phyloP scores from a whole-genome alignment of 2,113 vertebrate species.

The Solea senegalensis region DNA sequence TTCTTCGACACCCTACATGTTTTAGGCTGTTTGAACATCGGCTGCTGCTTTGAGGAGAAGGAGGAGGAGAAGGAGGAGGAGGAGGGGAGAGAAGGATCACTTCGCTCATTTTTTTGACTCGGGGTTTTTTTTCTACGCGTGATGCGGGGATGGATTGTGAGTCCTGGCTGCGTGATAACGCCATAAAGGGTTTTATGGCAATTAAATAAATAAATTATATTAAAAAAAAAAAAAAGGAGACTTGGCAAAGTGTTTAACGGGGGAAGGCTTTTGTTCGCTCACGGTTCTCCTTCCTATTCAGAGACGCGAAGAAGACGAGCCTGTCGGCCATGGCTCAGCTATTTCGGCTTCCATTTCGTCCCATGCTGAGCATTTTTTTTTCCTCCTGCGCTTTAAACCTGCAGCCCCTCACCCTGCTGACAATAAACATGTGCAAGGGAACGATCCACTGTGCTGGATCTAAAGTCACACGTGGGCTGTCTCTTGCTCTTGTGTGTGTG shows the following conservation, averaged over 20 bases:
- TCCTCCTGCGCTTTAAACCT: constrained; percentile 14
- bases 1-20: constrained; percentile 79
- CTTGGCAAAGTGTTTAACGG: constrained; percentile 48
- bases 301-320: constrained; percentile 71
- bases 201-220: no score
- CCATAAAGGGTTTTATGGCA: constrained; percentile 2
- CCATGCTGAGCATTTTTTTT: constrained; percentile 64
- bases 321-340: constrained; percentile 78
- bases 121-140: constrained; percentile 11
- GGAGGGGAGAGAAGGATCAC: not conserved
- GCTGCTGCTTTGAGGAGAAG: constrained; percentile 6
- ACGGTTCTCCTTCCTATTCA: constrained; percentile 48
- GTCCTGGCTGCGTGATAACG: constrained; percentile 7
- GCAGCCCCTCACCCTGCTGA: no score
- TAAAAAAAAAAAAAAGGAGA: not conserved
- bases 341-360: constrained; percentile 75
- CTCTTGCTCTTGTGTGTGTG: not conserved
- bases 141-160: not conserved
- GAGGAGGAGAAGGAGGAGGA: not conserved
- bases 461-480: not conserved
- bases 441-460: not conserved
- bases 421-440: not conserved
- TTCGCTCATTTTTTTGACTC: constrained; percentile 34
- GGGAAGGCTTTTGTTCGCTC: constrained; percentile 75
- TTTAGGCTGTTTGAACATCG: constrained; percentile 54